These are phyloP conservation scores for Ellobius talpinus DNA, from an alignment of 2,113 vertebrate genomes.

Conservation along the genomic window DNA sequence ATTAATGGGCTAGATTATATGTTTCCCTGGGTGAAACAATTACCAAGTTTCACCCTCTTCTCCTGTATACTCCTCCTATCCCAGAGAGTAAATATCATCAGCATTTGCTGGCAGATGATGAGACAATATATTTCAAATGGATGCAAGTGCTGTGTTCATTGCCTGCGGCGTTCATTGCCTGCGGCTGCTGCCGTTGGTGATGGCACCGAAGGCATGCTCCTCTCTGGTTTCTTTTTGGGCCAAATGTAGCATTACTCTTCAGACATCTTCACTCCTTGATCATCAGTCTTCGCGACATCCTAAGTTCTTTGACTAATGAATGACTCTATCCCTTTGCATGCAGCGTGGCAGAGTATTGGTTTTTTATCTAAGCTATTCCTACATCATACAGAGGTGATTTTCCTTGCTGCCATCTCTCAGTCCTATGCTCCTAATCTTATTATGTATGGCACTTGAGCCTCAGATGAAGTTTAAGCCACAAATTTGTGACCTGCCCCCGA, in stretches of 20 bases:
- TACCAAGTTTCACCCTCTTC: conserved; percentile 52
- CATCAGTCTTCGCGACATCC: conserved; percentile 51
- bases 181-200: background rate
- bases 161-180: background rate
- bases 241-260: conserved; percentile 35
- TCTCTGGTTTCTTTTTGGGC: background rate
- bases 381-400: background rate
- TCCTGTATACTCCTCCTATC: conserved; percentile 25
- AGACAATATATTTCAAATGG: background rate
- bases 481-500: background rate
- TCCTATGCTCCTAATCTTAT: conserved; percentile 34
- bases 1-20: background rate
- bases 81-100: conserved; percentile 50
- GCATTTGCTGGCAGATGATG: background rate
- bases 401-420: background rate
- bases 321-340: conserved; percentile 33
- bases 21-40: conserved; percentile 1
- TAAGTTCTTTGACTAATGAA: conserved; percentile 58
- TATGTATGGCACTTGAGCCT: background rate
- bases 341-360: conserved; percentile 33
- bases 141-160: background rate
- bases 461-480: conserved; percentile 2
- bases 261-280: conserved; percentile 44
- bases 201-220: background rate
- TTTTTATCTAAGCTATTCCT: background rate